These are phyloP conservation scores for Drosophila subobscura DNA, from an alignment of 1,140 invertebrate species.

Conservation along the genomic window DNA sequence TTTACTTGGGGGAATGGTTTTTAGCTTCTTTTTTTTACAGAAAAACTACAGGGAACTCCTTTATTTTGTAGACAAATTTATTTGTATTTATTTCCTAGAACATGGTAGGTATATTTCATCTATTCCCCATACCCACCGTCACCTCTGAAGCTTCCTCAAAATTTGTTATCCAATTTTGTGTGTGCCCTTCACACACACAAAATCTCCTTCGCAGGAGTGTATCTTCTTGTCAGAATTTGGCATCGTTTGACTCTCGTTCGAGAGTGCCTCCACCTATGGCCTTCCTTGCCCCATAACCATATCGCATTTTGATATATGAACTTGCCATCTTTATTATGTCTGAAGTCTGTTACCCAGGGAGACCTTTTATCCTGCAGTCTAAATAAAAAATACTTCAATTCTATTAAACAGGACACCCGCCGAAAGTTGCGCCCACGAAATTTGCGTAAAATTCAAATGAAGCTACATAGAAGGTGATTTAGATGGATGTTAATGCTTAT, in stretches of 20 bases:
- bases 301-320: slow-evolving; percentile 57
- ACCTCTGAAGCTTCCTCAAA: slow-evolving; percentile 16
- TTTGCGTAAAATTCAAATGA: slow-evolving; percentile 72
- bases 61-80: not conserved
- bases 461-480: slow-evolving; percentile 34
- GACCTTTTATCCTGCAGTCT: slow-evolving; percentile 56
- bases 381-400: slow-evolving; percentile 71
- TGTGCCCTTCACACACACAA: not conserved
- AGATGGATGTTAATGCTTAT: slow-evolving; percentile 51
- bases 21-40: no score
- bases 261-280: not conserved
- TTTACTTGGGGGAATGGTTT: no score
- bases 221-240: slow-evolving; percentile 1
- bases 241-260: slow-evolving; percentile 9
- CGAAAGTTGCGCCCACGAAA: slow-evolving; percentile 38
- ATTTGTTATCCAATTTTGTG: slow-evolving; percentile 36
- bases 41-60: no score
- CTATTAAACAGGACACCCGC: slow-evolving; percentile 50
- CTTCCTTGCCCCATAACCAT: not conserved
- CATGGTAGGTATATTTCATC: not conserved
- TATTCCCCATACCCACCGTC: not conserved
- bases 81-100: not conserved
- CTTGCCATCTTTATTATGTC: slow-evolving; percentile 53
- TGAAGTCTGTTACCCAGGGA: slow-evolving; percentile 55
- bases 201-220: not conserved